Percentiles rank a stretch among this genome's conserved stretches.
Evolutionary conservation across 2,113 vertebrate species (phyloP).

Genomic region (Cyprinodon brontotheroides): DNA sequence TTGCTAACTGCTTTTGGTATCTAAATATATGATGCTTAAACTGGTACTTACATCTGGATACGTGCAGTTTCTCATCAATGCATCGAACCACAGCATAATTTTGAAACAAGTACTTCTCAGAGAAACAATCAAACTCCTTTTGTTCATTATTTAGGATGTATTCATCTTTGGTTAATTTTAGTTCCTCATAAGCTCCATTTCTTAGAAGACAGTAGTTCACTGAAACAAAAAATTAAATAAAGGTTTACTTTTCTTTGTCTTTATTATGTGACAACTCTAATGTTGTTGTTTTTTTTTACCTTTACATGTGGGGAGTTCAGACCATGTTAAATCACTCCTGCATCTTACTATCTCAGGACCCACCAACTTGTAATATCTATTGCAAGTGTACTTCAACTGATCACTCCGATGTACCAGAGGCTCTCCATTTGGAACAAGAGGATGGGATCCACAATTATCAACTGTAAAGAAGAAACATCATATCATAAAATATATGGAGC

Average conservation of each 20-base stretch:
- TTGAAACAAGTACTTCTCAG: rapidly evolving
- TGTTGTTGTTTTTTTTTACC: slow-evolving; percentile 19
- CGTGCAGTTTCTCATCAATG: rapidly evolving
- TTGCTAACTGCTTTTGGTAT: not conserved
- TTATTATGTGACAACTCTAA: not conserved
- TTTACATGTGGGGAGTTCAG: slow-evolving; percentile 13
- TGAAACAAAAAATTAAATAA: not conserved
- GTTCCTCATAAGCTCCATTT: rapidly evolving
- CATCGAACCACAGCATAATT: rapidly evolving
- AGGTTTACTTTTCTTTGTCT: not conserved
- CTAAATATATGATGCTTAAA: not conserved
- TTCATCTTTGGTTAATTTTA: not conserved
- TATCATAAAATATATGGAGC: not conserved
- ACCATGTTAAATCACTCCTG: slow-evolving; percentile 23
- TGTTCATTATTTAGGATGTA: rapidly evolving
- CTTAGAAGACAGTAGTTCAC: slow-evolving; percentile 22
- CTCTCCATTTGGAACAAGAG: not conserved
- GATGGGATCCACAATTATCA: not conserved
- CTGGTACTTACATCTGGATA: slow-evolving; percentile 11
- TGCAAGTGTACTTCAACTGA: slow-evolving; percentile 26
- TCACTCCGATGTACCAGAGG: rapidly evolving
- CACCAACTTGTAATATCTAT: rapidly evolving
- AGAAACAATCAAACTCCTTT: rapidly evolving
- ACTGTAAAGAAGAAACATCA: slow-evolving; percentile 23
- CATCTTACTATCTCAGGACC: slow-evolving; percentile 39